Evolutionary conservation across 2,888 invertebrate species (phyloP).

Genomic region (Suillia variegata): DNA sequence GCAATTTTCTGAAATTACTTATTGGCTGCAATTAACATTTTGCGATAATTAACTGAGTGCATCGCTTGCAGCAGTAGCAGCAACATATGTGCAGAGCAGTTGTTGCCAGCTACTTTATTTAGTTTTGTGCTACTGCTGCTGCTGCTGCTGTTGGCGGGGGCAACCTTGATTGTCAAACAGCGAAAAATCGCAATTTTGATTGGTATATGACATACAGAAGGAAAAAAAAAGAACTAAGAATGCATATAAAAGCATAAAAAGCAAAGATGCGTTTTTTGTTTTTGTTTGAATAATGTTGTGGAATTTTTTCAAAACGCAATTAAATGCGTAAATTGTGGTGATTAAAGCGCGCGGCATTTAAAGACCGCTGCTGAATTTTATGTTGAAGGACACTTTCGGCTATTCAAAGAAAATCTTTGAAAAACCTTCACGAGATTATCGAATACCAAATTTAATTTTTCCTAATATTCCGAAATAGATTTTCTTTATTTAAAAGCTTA

Average conservation of each 20-base stretch:
- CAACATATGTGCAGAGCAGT: too few relatives aligned
- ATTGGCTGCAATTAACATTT: slow-evolving; percentile 35
- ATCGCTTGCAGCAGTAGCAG: slow-evolving; percentile 19
- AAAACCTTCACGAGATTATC: too few relatives aligned
- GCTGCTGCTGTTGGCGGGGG: background rate
- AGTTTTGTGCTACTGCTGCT: too few relatives aligned
- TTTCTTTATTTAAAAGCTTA: too few relatives aligned
- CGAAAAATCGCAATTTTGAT: background rate
- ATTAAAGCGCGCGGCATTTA: slow-evolving; percentile 18
- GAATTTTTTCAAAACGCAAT: slow-evolving; percentile 7
- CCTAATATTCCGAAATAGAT: too few relatives aligned
- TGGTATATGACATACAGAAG: too few relatives aligned
- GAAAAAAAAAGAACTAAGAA: background rate
- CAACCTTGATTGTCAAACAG: background rate
- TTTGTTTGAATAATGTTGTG: background rate
- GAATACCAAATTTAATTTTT: too few relatives aligned
- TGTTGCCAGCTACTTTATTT: too few relatives aligned
- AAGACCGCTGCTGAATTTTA: too few relatives aligned
- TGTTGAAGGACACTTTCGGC: too few relatives aligned
- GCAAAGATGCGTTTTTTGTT: slow-evolving; percentile 18
- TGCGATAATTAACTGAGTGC: slow-evolving; percentile 32
- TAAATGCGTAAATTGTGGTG: slow-evolving; percentile 19
- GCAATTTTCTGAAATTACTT: slow-evolving; percentile 26
- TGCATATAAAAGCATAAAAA: too few relatives aligned
- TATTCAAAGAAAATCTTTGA: too few relatives aligned